Evolutionary conservation across 2,113 vertebrate species (phyloP).

Genomic region (Pseudorhombus dupliciocellatus): DNA sequence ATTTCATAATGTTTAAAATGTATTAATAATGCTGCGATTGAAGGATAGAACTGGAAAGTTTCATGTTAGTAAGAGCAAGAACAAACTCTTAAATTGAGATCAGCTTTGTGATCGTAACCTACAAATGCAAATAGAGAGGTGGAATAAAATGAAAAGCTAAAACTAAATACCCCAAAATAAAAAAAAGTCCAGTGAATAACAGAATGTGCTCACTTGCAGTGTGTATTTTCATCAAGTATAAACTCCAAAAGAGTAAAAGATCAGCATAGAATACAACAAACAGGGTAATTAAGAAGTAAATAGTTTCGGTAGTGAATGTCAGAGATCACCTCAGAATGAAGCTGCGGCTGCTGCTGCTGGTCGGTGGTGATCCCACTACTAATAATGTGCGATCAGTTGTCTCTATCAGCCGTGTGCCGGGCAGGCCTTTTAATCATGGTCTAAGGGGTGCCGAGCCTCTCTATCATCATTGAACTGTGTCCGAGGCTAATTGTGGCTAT

Average conservation of each 20-base stretch:
- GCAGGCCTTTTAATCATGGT: constrained; percentile 96
- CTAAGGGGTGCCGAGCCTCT: constrained; percentile 92
- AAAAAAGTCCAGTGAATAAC: too few relatives aligned
- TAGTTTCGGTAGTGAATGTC: constrained; percentile 36
- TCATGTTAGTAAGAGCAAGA: too few relatives aligned
- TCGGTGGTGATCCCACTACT: constrained; percentile 84
- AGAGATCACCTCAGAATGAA: constrained; percentile 85
- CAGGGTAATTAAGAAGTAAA: constrained; percentile 31
- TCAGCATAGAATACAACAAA: constrained; percentile 10
- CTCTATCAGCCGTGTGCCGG: constrained; percentile 91
- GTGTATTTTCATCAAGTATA: neutral
- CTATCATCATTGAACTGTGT: constrained; percentile 99
- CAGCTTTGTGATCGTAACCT: too few relatives aligned
- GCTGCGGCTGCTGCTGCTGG: constrained; percentile 53
- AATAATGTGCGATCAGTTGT: constrained; percentile 98
- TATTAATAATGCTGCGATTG: too few relatives aligned
- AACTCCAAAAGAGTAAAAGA: neutral
- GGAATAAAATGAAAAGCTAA: neutral
- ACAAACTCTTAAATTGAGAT: too few relatives aligned
- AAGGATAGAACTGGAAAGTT: too few relatives aligned
- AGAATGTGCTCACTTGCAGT: too few relatives aligned
- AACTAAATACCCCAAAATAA: too few relatives aligned
- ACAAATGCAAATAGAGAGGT: neutral
- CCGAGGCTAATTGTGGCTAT: constrained; percentile 96
- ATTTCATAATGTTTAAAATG: too few relatives aligned